Evolutionary conservation across 2,888 invertebrate genomes (phyloP), one percentile per base, ranked within the genome.

Genomic region (Scaptomyza tumidula): DNA sequence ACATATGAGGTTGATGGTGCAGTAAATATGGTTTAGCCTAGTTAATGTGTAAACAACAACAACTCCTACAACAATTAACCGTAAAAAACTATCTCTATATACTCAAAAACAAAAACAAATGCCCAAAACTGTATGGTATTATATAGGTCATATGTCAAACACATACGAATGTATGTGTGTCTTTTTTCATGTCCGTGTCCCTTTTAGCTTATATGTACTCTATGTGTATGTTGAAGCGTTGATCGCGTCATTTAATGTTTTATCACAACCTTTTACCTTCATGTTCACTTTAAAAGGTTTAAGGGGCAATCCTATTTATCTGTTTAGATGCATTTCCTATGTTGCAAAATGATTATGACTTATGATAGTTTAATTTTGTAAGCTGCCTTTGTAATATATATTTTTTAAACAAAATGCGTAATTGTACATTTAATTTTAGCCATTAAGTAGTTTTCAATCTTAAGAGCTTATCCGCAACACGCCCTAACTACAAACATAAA

Each of bases 1-100:
- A 91, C 86, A 37, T 90, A 75, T 70, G 90, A 90, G 61, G 90
- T 90, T 75, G 90, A 90, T 79, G 91, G 91, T 44, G 90, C 90
- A 31, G 88, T 91, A 53, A 90, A 91, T 79, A 91, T 91, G 91
- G 91, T 91, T 62, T 91, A 90, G 88, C 66, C 60, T 63, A 69
- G 55, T 61, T 37, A 67, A 68, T 67, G 62, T 48, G 43, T 24
- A 24, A 24, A 5, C 24, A 24, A 24, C 24, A 24, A 24, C 31
- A 58, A 64, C 61, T 71, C 61, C 72, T 75, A 75, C 58, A 58
- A 56, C 53, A 78, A 61, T 63, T 70, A 78, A 71, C 59, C 69
- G 63, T 60, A 68, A 78, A 64, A 69, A 79, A 73, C 75, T 83
- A 75, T 83, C 78, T 69, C 58, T 85, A 87, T 83, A 88, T 83